phyloP scores from a whole-genome alignment of 37 sponge, comb jelly and placozoan genomes.

The Theonella swinhoei region DNA sequence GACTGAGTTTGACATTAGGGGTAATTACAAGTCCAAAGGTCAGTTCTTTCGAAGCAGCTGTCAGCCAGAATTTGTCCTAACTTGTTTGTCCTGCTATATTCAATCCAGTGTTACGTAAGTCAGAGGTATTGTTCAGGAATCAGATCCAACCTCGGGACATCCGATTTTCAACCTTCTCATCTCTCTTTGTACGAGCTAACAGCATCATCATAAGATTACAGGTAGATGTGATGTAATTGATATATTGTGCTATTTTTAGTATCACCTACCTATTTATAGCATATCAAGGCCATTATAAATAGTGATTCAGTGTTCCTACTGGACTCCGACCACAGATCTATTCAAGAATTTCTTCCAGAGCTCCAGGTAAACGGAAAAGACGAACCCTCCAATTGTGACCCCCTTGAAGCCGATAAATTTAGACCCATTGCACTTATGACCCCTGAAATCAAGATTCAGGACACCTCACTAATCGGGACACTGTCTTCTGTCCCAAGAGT shows the following conservation, averaged over 20 bases:
- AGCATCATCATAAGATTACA: conserved; percentile 54
- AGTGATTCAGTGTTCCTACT: conserved; percentile 18
- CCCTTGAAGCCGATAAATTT: too few species aligned
- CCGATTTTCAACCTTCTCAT: conserved; percentile 53
- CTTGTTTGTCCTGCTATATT: too few species aligned
- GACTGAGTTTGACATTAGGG: conserved; percentile 18
- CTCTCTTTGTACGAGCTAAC: conserved; percentile 31
- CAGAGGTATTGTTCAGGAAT: conserved; percentile 29
- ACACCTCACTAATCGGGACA: too few species aligned
- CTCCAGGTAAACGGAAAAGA: conserved; percentile 31
- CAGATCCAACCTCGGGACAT: conserved; percentile 51
- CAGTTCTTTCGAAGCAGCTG: too few species aligned
- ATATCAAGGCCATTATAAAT: conserved; percentile 63
- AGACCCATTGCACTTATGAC: too few species aligned
- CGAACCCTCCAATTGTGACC: too few species aligned
- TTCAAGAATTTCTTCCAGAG: conserved; percentile 50
- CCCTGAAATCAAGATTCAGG: too few species aligned
- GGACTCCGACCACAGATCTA: conserved; percentile 37
- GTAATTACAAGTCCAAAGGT: conserved; percentile 11
- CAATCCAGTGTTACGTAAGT: conserved; percentile 30
- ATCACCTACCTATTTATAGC: conserved; percentile 24
- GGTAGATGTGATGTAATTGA: conserved; percentile 12
- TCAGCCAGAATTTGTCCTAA: too few species aligned
- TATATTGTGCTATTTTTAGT: neutral
- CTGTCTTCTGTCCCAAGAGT: too few species aligned